Percentiles rank a stretch among this genome's conserved stretches.
These are phyloP conservation scores for Chelonoidis abingdonii DNA, from an alignment of 2,113 vertebrate species.

Conservation along the genomic window DNA sequence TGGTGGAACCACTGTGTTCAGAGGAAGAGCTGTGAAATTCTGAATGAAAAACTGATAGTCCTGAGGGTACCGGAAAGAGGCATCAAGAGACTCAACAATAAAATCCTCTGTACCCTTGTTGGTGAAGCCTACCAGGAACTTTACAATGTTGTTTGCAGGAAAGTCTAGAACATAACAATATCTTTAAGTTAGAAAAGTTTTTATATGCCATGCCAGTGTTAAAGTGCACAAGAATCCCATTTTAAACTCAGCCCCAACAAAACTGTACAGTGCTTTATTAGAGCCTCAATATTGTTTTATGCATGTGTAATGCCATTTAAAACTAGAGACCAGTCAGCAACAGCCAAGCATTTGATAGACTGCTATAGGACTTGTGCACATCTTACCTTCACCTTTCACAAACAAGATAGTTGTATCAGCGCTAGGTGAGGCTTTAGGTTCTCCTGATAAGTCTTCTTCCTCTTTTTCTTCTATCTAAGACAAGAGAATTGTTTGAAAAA, in stretches of 20 bases:
- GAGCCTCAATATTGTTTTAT: not conserved
- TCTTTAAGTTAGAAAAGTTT: constrained; percentile 10
- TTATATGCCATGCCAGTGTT: not conserved
- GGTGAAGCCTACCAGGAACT: constrained; percentile 97
- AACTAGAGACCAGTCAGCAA: not conserved
- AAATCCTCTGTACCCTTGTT: constrained; percentile 97
- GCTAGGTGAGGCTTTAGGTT: constrained; percentile 94
- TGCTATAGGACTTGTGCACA: not conserved
- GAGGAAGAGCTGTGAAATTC: constrained; percentile 97
- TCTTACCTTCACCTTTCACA: constrained; percentile 95
- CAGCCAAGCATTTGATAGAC: not conserved
- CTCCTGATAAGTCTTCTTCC: constrained; percentile 90
- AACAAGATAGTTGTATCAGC: constrained; percentile 98
- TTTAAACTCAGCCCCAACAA: not conserved
- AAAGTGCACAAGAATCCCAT: not conserved
- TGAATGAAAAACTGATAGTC: constrained; percentile 99
- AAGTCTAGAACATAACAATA: constrained; percentile 85
- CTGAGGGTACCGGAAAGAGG: constrained; percentile 98
- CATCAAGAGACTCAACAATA: constrained; percentile 93
- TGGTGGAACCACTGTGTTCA: constrained; percentile 89
- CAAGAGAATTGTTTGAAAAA: constrained; percentile 70
- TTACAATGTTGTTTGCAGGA: constrained; percentile 97
- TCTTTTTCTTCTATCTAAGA: constrained; percentile 94
- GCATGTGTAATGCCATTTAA: not conserved
- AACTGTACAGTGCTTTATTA: not conserved